These are phyloP conservation scores for Acrocephalus kingi DNA, from an alignment of 2,113 vertebrate species.

Conservation along the genomic window DNA sequence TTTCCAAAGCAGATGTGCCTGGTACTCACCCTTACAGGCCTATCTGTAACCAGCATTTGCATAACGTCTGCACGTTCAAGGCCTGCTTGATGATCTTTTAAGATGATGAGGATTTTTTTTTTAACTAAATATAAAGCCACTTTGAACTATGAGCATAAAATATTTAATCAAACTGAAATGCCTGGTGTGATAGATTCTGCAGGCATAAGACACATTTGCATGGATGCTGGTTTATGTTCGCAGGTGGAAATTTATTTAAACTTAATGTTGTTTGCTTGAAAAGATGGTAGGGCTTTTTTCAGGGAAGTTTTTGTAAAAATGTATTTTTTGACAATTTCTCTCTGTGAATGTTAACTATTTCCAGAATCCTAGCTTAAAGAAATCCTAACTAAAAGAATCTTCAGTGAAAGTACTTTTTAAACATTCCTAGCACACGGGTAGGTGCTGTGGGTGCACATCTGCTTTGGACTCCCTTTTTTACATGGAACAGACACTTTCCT, in stretches of 20 bases:
- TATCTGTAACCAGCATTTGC: background rate
- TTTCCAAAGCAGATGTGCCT: background rate
- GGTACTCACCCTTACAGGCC: background rate
- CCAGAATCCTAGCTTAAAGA: background rate
- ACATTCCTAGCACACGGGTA: accelerated
- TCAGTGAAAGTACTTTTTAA: background rate
- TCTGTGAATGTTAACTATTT: background rate
- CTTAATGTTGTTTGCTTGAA: background rate
- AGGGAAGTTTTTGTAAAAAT: background rate
- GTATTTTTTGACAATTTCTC: background rate
- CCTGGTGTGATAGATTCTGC: background rate
- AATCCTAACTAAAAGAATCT: background rate
- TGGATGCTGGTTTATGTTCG: background rate
- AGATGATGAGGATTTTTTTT: background rate
- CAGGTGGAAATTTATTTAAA: background rate
- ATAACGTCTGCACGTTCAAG: background rate
- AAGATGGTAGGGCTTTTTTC: accelerated
- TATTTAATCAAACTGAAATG: background rate
- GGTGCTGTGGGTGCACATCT: background rate
- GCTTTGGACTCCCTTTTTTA: background rate
- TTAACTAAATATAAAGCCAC: background rate
- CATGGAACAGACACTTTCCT: background rate
- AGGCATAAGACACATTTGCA: background rate
- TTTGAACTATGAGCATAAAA: background rate
- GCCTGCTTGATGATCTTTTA: background rate